Base-by-base conservation (phyloP, 2,797 vertebrate species). In the Simalia tracyae region DNA sequence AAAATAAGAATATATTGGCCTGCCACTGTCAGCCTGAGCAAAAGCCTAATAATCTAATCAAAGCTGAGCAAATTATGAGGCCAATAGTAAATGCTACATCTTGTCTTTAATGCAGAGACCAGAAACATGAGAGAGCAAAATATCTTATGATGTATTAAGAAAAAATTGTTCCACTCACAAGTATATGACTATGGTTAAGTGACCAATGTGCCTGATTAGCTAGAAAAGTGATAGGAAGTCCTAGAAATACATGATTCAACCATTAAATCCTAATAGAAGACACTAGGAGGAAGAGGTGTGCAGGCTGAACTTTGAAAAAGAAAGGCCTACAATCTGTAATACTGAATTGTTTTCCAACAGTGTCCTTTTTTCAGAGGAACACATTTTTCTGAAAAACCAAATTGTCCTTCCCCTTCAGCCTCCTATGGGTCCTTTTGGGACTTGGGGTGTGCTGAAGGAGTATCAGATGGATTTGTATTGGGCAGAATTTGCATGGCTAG, bases 161-260 rank as follows among this genome's bases (percentile, higher is more conserved):
- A 66, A 60, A 66, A 92, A 42, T 87, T 89, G 54, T n/a, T 68
- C 86, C 93, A 93, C 92, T n/a, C 90, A 92, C 87, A 92, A 93
- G 88, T 92, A 86, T 36, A 28, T 81, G 86, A 90, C 92, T 72
- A 26, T 85, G 90, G n/a, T 61, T 87, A 87, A 91, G 89, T 91
- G 92, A 91, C 85, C 93, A 60, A 60, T 87, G 91, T 91, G 84
- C 63, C 42, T 92, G 36, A 12, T 93, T 95, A 88, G 89, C 81
- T 87, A 50, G 85, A 93, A 94, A 91, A 93, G 84, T 92, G 90
- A 86, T 81, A 92, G 88, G 84, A 72, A 26, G 92, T 91, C 95
- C 95, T 94, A 93, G 95, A 93, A 96, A 96, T 94, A 87, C 92
- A 68, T 42, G 63, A 94, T 89, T 81, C 66, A 81, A 92, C 89